Conservation (phyloP, 2,113 vertebrate species). For the Oryzias javanicus region DNA sequence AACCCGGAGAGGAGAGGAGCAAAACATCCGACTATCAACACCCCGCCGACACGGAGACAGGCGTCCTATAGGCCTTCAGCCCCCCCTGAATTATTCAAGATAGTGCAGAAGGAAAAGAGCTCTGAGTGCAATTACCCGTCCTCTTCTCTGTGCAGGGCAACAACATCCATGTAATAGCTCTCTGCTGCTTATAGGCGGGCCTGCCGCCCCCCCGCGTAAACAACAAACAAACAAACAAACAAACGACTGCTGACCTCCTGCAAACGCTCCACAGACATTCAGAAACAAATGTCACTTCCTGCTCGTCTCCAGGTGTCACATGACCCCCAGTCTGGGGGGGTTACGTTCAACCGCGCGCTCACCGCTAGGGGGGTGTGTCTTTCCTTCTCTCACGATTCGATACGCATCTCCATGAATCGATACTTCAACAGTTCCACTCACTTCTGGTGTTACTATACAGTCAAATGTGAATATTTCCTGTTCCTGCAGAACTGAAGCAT, state of each 20-base stretch:
- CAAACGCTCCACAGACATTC: slow-evolving; percentile 26
- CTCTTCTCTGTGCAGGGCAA: slow-evolving; percentile 65
- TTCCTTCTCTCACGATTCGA: no score
- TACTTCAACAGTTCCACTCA: no score
- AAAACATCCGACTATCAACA: slow-evolving; percentile 59
- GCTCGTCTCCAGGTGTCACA: slow-evolving; percentile 44
- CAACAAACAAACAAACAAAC: slow-evolving; percentile 5
- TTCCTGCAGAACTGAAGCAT: no score
- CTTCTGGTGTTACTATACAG: no score
- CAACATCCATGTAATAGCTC: slow-evolving; percentile 74
- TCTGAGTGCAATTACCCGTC: slow-evolving; percentile 74
- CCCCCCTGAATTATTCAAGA: slow-evolving; percentile 76
- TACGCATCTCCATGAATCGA: no score
- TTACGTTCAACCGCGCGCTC: no score
- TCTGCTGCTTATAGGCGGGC: slow-evolving; percentile 61
- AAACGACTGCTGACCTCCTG: slow-evolving; percentile 9
- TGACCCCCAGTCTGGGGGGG: slow-evolving; percentile 28
- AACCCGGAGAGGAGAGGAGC: slow-evolving; percentile 36
- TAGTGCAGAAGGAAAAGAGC: slow-evolving; percentile 62
- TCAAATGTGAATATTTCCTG: no score
- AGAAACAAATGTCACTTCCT: slow-evolving; percentile 39
- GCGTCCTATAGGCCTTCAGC: slow-evolving; percentile 57
- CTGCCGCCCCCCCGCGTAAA: slow-evolving; percentile 26
- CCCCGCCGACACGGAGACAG: slow-evolving; percentile 34
- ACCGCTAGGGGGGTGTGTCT: no score